Conservation (phyloP, 1,140 invertebrate genomes). For the Anagrus nilaparvatae region DNA sequence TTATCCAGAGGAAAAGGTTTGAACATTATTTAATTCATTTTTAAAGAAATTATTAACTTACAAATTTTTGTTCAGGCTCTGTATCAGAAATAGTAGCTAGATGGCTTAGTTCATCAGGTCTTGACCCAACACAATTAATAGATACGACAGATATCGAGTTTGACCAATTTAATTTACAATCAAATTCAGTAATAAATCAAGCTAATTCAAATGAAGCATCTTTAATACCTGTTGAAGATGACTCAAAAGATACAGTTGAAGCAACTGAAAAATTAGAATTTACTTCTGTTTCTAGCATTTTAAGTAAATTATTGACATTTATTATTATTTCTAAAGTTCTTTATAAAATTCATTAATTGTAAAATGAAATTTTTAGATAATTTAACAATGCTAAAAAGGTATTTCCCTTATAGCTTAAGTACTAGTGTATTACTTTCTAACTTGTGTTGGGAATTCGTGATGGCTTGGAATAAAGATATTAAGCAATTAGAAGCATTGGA, state of each 20-base stretch:
- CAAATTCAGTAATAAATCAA: no score
- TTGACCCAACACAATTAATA: conserved; percentile 49
- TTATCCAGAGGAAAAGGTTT: conserved; percentile 68
- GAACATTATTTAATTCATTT: conserved; percentile 9
- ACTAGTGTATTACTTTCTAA: conserved; percentile 69
- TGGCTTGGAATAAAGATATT: conserved; percentile 73
- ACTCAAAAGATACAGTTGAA: conserved; percentile 22
- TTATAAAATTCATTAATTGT: neutral
- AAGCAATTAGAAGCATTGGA: conserved; percentile 53
- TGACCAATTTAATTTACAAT: conserved; percentile 23
- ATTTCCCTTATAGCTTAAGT: conserved; percentile 79
- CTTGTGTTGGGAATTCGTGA: conserved; percentile 82
- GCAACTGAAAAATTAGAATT: conserved; percentile 11
- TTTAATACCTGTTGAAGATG: conserved; percentile 23
- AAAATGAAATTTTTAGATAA: conserved; percentile 25
- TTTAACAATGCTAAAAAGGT: conserved; percentile 47
- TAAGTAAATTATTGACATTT: conserved; percentile 4
- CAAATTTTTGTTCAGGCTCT: conserved; percentile 42
- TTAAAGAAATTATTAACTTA: conserved; percentile 2
- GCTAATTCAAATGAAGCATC: no score
- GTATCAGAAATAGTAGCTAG: conserved; percentile 73
- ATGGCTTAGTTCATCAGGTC: conserved; percentile 62
- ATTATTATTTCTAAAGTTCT: neutral
- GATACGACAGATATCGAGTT: conserved; percentile 37
- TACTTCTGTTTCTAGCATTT: no score